A percentile compares a stretch with the other conserved stretches of the same genome.
Conservation (phyloP, 1,140 invertebrate species). For the Bactericera cockerelli region DNA sequence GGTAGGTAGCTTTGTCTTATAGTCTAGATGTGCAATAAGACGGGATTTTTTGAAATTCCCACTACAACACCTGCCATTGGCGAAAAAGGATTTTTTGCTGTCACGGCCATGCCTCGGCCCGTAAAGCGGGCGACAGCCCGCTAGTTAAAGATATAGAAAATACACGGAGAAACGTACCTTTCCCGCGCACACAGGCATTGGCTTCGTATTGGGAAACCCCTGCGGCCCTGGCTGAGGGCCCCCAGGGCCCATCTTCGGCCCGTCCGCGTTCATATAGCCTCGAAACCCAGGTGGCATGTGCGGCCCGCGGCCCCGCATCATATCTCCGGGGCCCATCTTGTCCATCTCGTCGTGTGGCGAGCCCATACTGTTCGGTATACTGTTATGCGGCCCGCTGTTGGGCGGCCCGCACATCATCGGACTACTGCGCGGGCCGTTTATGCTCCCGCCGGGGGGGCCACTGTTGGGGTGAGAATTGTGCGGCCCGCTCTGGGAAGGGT, state of each 20-base stretch:
- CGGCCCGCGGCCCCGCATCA: not conserved
- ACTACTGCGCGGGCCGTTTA: not conserved
- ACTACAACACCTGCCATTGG: no score
- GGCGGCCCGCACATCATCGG: not conserved
- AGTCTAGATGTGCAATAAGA: no score
- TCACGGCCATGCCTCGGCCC: no score
- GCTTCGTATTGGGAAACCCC: conserved; percentile 34
- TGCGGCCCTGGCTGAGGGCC: not conserved
- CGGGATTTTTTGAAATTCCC: no score
- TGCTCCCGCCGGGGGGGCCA: not conserved
- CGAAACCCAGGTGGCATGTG: not conserved
- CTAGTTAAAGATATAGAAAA: no score
- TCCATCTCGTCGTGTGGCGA: not conserved
- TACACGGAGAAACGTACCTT: no score
- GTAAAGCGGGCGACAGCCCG: no score
- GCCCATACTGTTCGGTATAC: not conserved
- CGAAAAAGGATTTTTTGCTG: no score
- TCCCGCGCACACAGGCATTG: conserved; percentile 76
- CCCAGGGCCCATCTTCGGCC: conserved; percentile 1
- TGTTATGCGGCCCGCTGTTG: not conserved
- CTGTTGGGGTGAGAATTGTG: no score
- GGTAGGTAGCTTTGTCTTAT: no score
- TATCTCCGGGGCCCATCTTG: not conserved
- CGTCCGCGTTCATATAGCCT: not conserved
- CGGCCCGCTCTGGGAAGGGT: no score